Evolutionary conservation across 2,113 vertebrate genomes (phyloP), one percentile per base, ranked within the genome.

Genomic region (Cheirogaleus medius): DNA sequence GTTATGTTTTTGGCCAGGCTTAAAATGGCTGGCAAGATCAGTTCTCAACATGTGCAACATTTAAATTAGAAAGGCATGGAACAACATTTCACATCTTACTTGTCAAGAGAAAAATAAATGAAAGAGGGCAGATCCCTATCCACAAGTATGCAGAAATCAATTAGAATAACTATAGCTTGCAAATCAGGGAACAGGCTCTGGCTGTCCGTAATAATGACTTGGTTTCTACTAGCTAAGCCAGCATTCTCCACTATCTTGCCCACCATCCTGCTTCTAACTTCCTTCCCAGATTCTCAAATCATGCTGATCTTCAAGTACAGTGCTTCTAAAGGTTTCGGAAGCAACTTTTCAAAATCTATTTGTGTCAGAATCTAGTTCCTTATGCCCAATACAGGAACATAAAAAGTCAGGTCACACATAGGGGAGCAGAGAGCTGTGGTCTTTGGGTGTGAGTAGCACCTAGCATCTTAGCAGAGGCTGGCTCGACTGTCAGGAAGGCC

Each of bases 41-140:
- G 73, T 92, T 97, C 96, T 97, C 96, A 94, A 92, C 96, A 97
- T 92, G 96, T 97, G 94, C 96, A 97, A 91, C 84, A 92, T 92
- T 97, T 98, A 98, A 97, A 98, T 97, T 97, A 96, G 96, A 98
- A 98, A 98, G 92, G 96, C 97, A 97, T 98, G 97, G 94, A 96
- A 95, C 92, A 97, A 97, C 97, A 97, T 97, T 97, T 98, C 98
- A 97, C 88, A 93, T 96, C 92, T 97, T 96, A 97, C 96, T 97
- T 97, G 96, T 97, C 92, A 91, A 82, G 87, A 96, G 94, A 88
- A 98, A 97, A 98, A 96, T 98, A 97, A 98, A 98, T 97, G 97
- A 76, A 86, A 97, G 87, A 91, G 97, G 94, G 97, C 98, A 97
- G 97, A 94, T 94, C 97, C 91, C 91, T 95, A 96, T 98, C 97